A percentile compares a stretch with the other conserved stretches of the same genome.
Conservation (phyloP, 92 coral and sea anemone genomes). For the Isaurus tuberculatus region DNA sequence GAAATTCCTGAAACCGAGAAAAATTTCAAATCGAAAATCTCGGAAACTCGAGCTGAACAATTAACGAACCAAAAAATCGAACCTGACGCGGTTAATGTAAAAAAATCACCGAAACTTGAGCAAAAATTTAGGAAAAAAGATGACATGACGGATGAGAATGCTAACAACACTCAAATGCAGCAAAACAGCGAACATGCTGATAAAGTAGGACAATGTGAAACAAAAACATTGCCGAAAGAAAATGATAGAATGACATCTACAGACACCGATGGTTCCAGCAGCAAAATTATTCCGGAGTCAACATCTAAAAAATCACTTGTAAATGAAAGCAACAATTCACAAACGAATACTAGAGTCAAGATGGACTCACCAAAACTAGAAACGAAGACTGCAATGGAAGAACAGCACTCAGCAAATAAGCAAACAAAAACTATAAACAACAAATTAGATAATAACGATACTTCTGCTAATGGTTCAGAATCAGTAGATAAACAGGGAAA, state of each 20-base stretch:
- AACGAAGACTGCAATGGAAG: not conserved
- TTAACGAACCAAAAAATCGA: slow-evolving; percentile 5
- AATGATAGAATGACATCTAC: not conserved
- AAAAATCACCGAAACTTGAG: slow-evolving; percentile 22
- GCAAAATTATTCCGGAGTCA: not conserved
- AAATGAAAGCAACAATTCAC: not conserved
- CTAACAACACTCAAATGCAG: slow-evolving; percentile 41
- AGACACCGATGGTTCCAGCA: not conserved
- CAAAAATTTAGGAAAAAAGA: slow-evolving; percentile 13
- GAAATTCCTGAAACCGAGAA: not conserved
- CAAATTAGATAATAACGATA: slow-evolving; percentile 5
- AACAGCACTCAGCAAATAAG: not conserved
- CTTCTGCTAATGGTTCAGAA: not conserved
- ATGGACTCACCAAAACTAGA: slow-evolving; percentile 2
- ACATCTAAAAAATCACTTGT: not conserved
- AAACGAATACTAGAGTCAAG: not conserved
- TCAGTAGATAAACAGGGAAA: slow-evolving; percentile 6
- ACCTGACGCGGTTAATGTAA: not conserved
- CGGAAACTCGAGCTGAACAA: slow-evolving; percentile 2
- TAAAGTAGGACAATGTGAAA: slow-evolving; percentile 5
- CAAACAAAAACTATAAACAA: not conserved
- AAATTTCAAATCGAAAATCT: not conserved
- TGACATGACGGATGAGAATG: slow-evolving; percentile 9
- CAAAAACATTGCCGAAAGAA: not conserved
- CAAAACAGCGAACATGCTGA: not conserved